phyloP scores from a whole-genome alignment of 2,113 vertebrate species.

The Eudyptes chrysolophus region DNA sequence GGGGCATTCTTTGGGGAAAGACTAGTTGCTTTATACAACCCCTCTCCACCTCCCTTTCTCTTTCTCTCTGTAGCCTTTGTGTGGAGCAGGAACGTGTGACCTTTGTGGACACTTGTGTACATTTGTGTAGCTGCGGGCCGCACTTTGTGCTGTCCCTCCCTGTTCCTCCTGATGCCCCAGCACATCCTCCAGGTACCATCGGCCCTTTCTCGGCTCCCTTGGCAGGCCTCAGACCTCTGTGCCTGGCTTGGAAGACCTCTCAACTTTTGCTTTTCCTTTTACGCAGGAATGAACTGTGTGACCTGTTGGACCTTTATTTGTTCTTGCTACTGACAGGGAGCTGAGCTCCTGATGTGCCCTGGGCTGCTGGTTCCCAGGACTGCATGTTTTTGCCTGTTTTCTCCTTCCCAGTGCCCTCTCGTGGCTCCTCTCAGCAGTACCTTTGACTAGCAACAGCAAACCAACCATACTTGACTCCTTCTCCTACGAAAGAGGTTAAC shows the following conservation, averaged over 20 bases:
- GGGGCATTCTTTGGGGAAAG: neutral
- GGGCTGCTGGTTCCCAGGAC: neutral
- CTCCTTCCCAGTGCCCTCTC: slow-evolving; percentile 25
- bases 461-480: accelerated
- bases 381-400: neutral
- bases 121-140: neutral
- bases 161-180: neutral
- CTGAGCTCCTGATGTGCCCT: neutral
- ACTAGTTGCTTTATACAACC: neutral
- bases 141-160: neutral
- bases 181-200: neutral
- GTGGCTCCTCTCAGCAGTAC: neutral
- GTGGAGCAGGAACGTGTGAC: accelerated
- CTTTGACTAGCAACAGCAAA: neutral
- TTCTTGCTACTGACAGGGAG: neutral
- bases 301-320: neutral
- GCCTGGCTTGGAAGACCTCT: neutral
- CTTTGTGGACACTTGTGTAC: neutral
- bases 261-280: neutral
- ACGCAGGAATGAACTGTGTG: neutral
- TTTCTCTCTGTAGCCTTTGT: neutral
- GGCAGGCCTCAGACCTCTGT: neutral
- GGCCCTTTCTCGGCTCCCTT: neutral
- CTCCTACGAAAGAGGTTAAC: neutral
- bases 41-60: neutral